phyloP scores from a whole-genome alignment of 2,888 invertebrate species.

The Sabatieria punctata region DNA sequence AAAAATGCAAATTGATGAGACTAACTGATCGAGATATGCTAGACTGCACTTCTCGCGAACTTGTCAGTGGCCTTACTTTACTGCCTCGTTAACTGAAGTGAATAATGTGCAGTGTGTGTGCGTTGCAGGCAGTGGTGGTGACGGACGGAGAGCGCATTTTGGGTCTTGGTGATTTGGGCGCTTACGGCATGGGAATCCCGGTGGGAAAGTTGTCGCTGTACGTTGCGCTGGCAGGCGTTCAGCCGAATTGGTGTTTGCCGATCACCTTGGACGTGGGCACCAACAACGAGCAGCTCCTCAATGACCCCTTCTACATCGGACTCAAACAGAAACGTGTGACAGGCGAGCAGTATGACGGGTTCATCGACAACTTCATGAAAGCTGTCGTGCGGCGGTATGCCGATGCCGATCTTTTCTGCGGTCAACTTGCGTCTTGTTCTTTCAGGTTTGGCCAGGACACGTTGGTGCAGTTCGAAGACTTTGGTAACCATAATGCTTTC shows the following conservation, averaged over 20 bases:
- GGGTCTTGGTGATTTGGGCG: conserved; percentile 89
- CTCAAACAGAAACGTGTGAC: conserved; percentile 62
- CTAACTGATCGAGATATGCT: too few relatives aligned
- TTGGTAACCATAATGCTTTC: conserved; percentile 93
- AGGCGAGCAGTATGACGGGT: conserved; percentile 70
- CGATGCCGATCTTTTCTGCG: background rate
- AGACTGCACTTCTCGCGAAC: too few relatives aligned
- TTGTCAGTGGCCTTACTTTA: too few relatives aligned
- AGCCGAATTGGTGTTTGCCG: conserved; percentile 83
- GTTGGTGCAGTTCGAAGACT: conserved; percentile 79
- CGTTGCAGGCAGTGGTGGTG: conserved; percentile 53
- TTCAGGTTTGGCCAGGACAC: conserved; percentile 39
- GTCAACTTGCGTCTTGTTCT: background rate
- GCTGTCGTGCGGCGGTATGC: conserved; percentile 51
- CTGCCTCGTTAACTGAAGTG: too few relatives aligned
- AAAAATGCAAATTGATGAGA: too few relatives aligned
- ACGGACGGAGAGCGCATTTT: conserved; percentile 96
- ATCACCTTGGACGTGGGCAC: conserved; percentile 60
- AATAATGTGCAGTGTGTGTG: conserved; percentile 32
- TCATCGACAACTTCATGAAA: conserved; percentile 91
- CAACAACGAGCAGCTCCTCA: conserved; percentile 46
- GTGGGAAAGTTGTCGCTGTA: conserved; percentile 90
- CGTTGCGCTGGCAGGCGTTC: conserved; percentile 88
- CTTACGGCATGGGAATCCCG: conserved; percentile 90
- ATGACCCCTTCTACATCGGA: conserved; percentile 90